Percentiles rank a stretch among this genome's conserved stretches.
These are phyloP conservation scores for Stomorhina lunata DNA, from an alignment of 2,888 invertebrate genomes.

Conservation along the genomic window DNA sequence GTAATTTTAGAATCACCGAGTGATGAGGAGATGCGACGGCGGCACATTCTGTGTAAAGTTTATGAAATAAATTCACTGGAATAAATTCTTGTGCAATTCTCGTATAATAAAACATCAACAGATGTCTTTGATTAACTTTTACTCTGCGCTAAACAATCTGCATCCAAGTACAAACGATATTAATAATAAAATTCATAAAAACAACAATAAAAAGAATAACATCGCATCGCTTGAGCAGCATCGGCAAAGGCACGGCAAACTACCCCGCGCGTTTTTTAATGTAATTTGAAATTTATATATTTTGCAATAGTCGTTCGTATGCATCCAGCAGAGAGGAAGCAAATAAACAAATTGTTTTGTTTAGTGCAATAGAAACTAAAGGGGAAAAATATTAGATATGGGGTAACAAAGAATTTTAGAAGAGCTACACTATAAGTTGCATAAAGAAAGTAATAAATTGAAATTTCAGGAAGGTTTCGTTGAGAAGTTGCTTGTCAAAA, in stretches of 20 bases:
- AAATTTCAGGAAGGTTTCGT: too few species aligned
- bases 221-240: too few species aligned
- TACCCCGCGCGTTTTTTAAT: constrained; percentile 45
- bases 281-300: constrained; percentile 51
- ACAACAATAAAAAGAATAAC: not conserved
- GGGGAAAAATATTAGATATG: not conserved
- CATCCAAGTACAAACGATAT: constrained; percentile 18
- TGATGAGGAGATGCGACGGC: not conserved
- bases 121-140: constrained; percentile 63
- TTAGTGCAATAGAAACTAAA: not conserved
- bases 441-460: not conserved
- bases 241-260: not conserved
- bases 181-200: constrained; percentile 41
- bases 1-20: not conserved
- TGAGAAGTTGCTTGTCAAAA: too few species aligned
- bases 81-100: not conserved
- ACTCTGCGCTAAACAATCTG: constrained; percentile 7
- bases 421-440: not conserved
- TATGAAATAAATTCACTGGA: not conserved
- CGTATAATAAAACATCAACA: constrained; percentile 56
- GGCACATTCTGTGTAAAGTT: not conserved
- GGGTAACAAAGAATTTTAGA: not conserved
- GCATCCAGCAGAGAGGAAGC: constrained; percentile 19
- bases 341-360: constrained; percentile 19
- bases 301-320: too few species aligned